phyloP scores from a whole-genome alignment of 2,797 vertebrate genomes.

The Graptemys geographica region DNA sequence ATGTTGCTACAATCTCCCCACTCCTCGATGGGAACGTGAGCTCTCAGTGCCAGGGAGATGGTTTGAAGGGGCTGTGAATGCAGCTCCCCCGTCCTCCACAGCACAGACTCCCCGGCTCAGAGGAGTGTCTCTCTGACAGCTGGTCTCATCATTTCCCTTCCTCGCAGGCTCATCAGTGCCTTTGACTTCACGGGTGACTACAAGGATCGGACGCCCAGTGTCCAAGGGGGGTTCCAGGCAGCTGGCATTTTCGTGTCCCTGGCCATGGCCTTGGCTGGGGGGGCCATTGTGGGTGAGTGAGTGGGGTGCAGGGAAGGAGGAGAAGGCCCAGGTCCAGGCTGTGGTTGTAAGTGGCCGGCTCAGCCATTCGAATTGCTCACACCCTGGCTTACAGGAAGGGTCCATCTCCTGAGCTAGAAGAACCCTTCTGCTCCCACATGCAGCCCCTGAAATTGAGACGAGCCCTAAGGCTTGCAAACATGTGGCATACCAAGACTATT shows the following conservation, averaged over 20 bases:
- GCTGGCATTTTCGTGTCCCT: slow-evolving; percentile 90
- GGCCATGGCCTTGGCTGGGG: slow-evolving; percentile 90
- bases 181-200: slow-evolving; percentile 82
- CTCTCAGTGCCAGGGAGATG: background rate
- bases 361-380: background rate
- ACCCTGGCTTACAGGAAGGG: background rate
- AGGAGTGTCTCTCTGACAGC: background rate
- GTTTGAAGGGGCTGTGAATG: background rate
- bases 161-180: slow-evolving; percentile 79
- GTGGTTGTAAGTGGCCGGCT: background rate
- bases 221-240: slow-evolving; percentile 91
- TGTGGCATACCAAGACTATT: background rate
- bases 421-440: background rate
- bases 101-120: rapidly evolving
- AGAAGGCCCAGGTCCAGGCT: background rate
- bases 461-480: background rate
- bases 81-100: rapidly evolving
- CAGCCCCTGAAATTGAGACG: background rate
- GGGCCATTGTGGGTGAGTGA: slow-evolving; percentile 90
- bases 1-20: rapidly evolving
- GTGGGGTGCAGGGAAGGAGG: background rate
- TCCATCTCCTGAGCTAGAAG: background rate
- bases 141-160: background rate
- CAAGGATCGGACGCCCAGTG: slow-evolving; percentile 51
- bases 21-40: background rate